Conservation (phyloP, 2,113 vertebrate species). For the Hydrochoerus hydrochaeris region DNA sequence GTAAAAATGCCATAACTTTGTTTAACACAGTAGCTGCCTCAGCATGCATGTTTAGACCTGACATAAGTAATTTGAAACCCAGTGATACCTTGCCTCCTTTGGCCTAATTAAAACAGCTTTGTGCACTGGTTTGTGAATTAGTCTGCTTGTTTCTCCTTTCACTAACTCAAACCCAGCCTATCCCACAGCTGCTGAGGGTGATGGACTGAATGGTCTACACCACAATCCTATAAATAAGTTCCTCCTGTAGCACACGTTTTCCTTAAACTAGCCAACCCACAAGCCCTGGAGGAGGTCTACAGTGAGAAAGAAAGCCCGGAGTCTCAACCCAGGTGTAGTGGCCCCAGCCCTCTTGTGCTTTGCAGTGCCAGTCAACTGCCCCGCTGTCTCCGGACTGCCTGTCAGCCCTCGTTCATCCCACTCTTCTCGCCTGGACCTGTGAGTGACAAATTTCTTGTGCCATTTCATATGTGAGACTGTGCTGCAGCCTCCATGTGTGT, state of each 20-base stretch:
- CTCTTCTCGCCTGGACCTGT: neutral
- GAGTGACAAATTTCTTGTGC: neutral
- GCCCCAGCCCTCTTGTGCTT: rapidly evolving
- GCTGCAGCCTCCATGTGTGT: neutral
- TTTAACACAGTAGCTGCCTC: neutral
- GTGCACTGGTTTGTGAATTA: neutral
- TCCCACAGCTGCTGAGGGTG: neutral
- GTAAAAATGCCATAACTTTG: neutral
- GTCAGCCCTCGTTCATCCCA: rapidly evolving
- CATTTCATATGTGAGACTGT: neutral
- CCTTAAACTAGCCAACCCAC: neutral
- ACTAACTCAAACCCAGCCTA: neutral
- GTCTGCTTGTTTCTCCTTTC: neutral
- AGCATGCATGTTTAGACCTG: neutral
- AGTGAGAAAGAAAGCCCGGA: rapidly evolving
- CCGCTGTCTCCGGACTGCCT: neutral
- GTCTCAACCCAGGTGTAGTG: rapidly evolving
- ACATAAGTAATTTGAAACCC: neutral
- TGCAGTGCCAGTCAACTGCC: rapidly evolving
- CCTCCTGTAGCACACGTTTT: neutral
- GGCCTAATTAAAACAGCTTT: neutral
- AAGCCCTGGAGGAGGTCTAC: neutral
- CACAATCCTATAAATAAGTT: neutral
- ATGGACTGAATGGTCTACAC: neutral
- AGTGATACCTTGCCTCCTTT: neutral